Evolutionary conservation across 2,113 vertebrate genomes (phyloP).

Genomic region (Amphilophus citrinellus): DNA sequence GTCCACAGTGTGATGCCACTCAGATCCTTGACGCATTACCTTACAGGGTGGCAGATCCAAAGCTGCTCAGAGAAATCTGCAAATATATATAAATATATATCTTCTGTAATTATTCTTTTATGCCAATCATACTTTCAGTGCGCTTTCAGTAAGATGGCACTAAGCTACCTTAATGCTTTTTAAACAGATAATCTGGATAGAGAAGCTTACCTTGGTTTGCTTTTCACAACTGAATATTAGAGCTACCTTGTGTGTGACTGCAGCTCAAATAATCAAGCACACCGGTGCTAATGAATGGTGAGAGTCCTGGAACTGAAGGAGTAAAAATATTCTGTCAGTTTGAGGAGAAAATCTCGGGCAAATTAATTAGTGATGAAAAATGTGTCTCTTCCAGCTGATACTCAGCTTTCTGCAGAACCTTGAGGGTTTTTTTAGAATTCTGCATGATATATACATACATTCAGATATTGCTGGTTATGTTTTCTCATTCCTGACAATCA

Average conservation of each 20-base stretch:
- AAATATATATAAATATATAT: neutral
- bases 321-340: neutral
- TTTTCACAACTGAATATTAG: neutral
- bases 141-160: slow-evolving; percentile 6
- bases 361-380: slow-evolving; percentile 14
- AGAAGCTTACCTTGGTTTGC: neutral
- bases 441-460: neutral
- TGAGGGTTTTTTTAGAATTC: neutral
- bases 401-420: neutral
- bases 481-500: neutral
- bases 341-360: neutral
- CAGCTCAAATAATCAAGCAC: neutral
- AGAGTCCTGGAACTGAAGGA: neutral
- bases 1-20: slow-evolving; percentile 21
- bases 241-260: neutral
- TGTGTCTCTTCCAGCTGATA: neutral
- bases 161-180: neutral
- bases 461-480: slow-evolving; percentile 10
- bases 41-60: slow-evolving; percentile 13
- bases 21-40: slow-evolving; percentile 36
- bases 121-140: neutral
- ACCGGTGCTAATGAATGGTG: neutral
- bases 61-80: slow-evolving; percentile 10
- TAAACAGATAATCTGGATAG: slow-evolving; percentile 5
- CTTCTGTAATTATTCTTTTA: slow-evolving; percentile 42